Conservation (phyloP, 2,113 vertebrate genomes). For the Pangasianodon gigas region DNA sequence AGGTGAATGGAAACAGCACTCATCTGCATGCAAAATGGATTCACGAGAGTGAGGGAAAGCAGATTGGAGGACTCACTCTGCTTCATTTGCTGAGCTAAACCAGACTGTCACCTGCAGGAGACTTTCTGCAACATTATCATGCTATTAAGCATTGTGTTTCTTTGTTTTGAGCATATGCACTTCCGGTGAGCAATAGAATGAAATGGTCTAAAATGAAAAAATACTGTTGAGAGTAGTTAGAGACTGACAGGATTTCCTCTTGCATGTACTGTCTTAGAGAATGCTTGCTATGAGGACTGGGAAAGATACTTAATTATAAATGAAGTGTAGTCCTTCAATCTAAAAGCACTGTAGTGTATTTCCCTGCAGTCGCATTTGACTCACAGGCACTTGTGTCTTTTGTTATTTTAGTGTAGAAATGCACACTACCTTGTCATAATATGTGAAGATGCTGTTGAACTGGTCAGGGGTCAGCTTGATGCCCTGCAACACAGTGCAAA, state of each 20-base stretch:
- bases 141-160: neutral
- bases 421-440: conserved; percentile 89
- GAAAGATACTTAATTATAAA: conserved; percentile 5
- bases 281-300: neutral
- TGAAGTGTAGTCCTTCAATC: neutral
- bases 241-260: too few species aligned
- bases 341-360: neutral
- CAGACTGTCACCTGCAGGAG: neutral
- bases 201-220: neutral
- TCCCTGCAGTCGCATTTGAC: neutral
- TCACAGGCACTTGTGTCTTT: neutral
- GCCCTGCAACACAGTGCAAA: conserved; percentile 73
- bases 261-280: neutral
- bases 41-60: conserved; percentile 34
- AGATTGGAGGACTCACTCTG: neutral
- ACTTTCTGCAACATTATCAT: neutral
- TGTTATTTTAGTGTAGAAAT: neutral
- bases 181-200: neutral
- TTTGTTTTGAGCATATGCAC: neutral
- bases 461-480: conserved; percentile 88
- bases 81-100: neutral
- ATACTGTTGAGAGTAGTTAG: neutral
- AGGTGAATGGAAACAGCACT: conserved; percentile 30
- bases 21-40: conserved; percentile 61
- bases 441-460: conserved; percentile 93